Evolutionary conservation across 2,113 vertebrate species (phyloP), one percentile per base, ranked within the genome.

Genomic region (Brevimyrus niger): DNA sequence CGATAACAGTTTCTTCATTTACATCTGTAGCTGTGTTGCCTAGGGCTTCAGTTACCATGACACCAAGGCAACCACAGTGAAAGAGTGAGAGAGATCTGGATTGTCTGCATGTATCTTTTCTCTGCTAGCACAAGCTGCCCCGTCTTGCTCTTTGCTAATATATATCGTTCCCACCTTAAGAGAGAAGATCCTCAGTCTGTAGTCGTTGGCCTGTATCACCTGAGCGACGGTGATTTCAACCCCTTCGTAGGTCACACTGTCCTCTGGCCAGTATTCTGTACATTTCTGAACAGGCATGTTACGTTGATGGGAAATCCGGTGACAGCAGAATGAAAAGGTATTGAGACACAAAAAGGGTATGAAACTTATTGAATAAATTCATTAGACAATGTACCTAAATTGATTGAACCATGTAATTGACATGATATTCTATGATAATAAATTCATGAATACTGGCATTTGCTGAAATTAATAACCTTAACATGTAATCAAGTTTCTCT

Each of bases 241-340:
- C 89, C 96, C 97, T 90, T 99, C 97, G 0, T 97, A 97, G 88
- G 94, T 96, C 92, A 97, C 97, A 91, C 96, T 96, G 65, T 98
- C 96, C 94, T 99, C 98, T 0, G 98, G 98, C 98, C 98, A 99
- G 85, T 99, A 99, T 92, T 99, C 98, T 11, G 98, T 98, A 92
- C 98, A 99, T 96, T 99, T 99, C 98, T 99, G 92, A 80, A 86
- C 80, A 84, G 31, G 4, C 11, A 17, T 6, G 15, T 65, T 27
- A 31, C 10, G 9, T 65, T 65, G 61, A 65, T 27, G 61, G 31
- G n/a, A 65, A 65, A 65, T 65, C 23, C 58, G 23, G 58, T 73
- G 31, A 38, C 7, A 38, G 73, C 31, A 85, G 23, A 44, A 85
- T 48, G 44, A 46, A 84, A 38, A 38, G 13, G 73, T 7, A 80